Evolutionary conservation across 2,888 invertebrate genomes (phyloP), one percentile per base, ranked within the genome.

Genomic region (Megalurothrips usitatus): DNA sequence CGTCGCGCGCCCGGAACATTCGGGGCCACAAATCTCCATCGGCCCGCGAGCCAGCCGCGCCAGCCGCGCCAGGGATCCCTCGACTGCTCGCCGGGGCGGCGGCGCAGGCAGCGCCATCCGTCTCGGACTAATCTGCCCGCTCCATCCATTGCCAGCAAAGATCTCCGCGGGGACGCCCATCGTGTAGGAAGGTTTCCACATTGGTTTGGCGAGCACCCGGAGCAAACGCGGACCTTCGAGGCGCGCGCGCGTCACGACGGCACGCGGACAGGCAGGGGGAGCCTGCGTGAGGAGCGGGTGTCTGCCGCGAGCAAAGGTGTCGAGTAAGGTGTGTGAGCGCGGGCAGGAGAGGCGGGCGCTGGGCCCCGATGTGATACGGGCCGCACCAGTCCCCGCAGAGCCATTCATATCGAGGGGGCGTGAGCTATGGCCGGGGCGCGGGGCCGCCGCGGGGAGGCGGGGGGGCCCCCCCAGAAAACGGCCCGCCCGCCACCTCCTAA

Each of bases 381-480:
- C 58, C 58, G 68, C 68, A 12, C 68, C 68, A 26, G 68, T 75
- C 68, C 68, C 68, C 26, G 23, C 68, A 75, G 68, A 75, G 68
- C 68, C 68, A 75, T 75, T 75, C 68, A 75, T 75, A 75, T 75
- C 68, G 68, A 75, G 68, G 68, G 68, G 6, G 23, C 68, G 68
- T 75, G 68, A 75, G 68, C 68, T 75, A 75, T 75, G 23, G 68
- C 23, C 68, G 68, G 14, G 58, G 58, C 26, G 26, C 58, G 58
- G 17, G 58, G 58, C 58, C 14, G 19, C 17, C 6, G 58, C 68
- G 12, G 12, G 26, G 68, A n/a, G 23, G 10, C 12, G 68, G n/a
- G 58, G 6, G 52, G 52, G 52, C 3, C 3, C 34, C 23, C 8
- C 68, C n/a, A 23, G 68, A 26, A 75, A 75, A 75, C 68, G 68